These are phyloP conservation scores for Herminia tarsipennalis DNA, from an alignment of 2,888 invertebrate genomes.

Conservation along the genomic window DNA sequence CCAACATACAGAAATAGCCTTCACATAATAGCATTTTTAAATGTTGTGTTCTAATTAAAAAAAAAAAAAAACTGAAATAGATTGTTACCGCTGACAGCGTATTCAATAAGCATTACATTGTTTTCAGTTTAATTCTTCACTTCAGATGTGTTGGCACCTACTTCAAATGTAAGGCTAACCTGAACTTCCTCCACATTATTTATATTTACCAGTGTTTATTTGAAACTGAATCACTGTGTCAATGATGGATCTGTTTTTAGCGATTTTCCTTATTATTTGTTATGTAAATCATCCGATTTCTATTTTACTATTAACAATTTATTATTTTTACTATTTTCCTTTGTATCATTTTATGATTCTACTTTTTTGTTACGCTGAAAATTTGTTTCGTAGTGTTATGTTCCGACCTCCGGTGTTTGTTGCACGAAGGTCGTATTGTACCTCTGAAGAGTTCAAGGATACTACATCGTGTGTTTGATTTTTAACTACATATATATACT, in stretches of 20 bases:
- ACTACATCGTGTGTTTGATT: constrained; percentile 32
- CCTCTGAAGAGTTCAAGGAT: constrained; percentile 45
- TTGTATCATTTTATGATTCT: neutral
- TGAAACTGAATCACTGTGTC: constrained; percentile 16
- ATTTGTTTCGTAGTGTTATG: constrained; percentile 27
- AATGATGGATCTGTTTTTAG: neutral
- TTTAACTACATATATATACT: constrained; percentile 31
- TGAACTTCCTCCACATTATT: constrained; percentile 17
- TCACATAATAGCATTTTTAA: neutral
- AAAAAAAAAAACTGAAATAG: constrained; percentile 9
- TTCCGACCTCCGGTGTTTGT: constrained; percentile 32
- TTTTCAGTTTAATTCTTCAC: constrained; percentile 22
- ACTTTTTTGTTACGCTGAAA: constrained; percentile 18
- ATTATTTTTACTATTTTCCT: too few relatives aligned
- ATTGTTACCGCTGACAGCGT: constrained; percentile 12
- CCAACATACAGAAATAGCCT: neutral
- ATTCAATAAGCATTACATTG: constrained; percentile 26
- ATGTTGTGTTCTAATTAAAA: constrained; percentile 4
- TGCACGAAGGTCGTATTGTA: constrained; percentile 37
- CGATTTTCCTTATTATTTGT: neutral
- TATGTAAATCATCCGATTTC: too few relatives aligned
- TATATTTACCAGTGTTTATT: constrained; percentile 17
- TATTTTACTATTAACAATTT: too few relatives aligned
- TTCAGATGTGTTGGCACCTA: constrained; percentile 27
- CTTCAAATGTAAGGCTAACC: constrained; percentile 32